Percentiles rank a stretch among this genome's conserved stretches.
These are phyloP conservation scores for Coccyzus lansbergi DNA, from an alignment of 2,797 vertebrate genomes.

Conservation along the genomic window DNA sequence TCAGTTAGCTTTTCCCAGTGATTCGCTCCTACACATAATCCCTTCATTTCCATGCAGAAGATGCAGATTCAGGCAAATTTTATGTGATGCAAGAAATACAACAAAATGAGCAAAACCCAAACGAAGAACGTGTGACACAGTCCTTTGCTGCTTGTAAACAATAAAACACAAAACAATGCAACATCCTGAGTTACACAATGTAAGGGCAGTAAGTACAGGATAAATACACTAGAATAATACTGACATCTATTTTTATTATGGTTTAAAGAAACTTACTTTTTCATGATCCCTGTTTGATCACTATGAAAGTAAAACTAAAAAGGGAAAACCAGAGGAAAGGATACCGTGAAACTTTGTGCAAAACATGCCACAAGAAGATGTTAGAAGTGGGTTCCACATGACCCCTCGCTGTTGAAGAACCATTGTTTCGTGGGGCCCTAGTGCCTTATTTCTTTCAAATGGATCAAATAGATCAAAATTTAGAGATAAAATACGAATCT, in stretches of 20 bases:
- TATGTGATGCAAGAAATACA: background rate
- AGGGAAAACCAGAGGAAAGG: background rate
- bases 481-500: background rate
- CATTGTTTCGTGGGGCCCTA: background rate
- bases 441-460: background rate
- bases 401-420: background rate
- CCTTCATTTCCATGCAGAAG: background rate
- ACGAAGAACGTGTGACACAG: background rate
- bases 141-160: background rate
- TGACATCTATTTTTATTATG: background rate
- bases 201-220: background rate
- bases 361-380: background rate
- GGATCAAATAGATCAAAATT: background rate
- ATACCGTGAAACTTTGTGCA: background rate
- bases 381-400: background rate
- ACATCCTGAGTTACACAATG: background rate
- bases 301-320: background rate
- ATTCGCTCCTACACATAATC: background rate
- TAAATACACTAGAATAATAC: background rate
- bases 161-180: background rate
- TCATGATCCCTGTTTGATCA: background rate
- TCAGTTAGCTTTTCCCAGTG: background rate
- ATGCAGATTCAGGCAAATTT: background rate
- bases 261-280: background rate
- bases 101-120: background rate